These are phyloP conservation scores for Eucriotettix oculatus DNA, from an alignment of 2,888 invertebrate genomes.

Conservation along the genomic window DNA sequence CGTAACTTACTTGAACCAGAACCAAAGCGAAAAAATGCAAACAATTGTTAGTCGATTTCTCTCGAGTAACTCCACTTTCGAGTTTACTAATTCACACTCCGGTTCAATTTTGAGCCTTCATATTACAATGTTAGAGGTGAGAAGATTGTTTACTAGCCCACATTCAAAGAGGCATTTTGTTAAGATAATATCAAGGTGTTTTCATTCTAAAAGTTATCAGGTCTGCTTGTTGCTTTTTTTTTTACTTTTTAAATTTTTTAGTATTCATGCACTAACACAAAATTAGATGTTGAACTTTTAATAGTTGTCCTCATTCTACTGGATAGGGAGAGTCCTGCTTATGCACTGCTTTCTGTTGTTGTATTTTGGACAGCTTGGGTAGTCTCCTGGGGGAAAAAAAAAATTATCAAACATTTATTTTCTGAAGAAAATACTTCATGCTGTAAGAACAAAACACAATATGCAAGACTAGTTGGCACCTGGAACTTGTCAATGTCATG, in stretches of 20 bases:
- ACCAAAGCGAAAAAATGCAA: too few species aligned
- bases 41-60: too few species aligned
- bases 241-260: neutral
- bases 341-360: slow-evolving; percentile 42
- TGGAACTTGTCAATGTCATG: too few species aligned
- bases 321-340: slow-evolving; percentile 16
- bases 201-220: slow-evolving; percentile 11
- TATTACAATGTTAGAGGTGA: slow-evolving; percentile 4
- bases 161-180: slow-evolving; percentile 5
- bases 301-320: slow-evolving; percentile 11
- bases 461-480: too few species aligned
- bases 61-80: too few species aligned
- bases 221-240: slow-evolving; percentile 8
- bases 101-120: slow-evolving; percentile 14
- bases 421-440: too few species aligned
- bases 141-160: neutral
- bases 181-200: slow-evolving; percentile 9
- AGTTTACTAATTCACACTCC: neutral
- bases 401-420: neutral
- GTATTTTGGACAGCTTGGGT: slow-evolving; percentile 39
- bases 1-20: too few species aligned
- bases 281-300: slow-evolving; percentile 13
- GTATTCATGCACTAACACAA: slow-evolving; percentile 11
- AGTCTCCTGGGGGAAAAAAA: slow-evolving; percentile 27
- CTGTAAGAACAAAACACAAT: too few species aligned